phyloP scores from a whole-genome alignment of 1,140 invertebrate species.

The Drosophila saltans region DNA sequence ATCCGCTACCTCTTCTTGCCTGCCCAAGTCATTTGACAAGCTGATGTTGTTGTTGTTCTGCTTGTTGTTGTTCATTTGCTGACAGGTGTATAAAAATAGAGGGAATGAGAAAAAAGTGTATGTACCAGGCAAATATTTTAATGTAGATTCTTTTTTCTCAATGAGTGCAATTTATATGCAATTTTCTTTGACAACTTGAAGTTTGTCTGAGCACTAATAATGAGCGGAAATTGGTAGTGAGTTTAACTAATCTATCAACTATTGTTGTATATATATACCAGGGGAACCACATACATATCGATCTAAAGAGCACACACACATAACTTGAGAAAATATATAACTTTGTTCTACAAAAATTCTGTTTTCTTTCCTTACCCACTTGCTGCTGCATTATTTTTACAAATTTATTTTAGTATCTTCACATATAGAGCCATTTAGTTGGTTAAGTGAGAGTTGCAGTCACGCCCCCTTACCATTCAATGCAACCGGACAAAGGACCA shows the following conservation, averaged over 20 bases:
- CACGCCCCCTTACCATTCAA: not conserved
- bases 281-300: not conserved
- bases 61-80: slow-evolving; percentile 48
- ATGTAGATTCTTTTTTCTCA: slow-evolving; percentile 56
- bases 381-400: slow-evolving; percentile 5
- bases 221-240: not conserved
- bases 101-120: slow-evolving; percentile 48
- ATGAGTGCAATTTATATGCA: slow-evolving; percentile 78
- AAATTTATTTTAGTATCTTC: slow-evolving; percentile 46
- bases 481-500: slow-evolving; percentile 5
- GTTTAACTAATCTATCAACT: not conserved
- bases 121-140: slow-evolving; percentile 60
- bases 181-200: slow-evolving; percentile 43
- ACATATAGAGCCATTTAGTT: slow-evolving; percentile 58
- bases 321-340: not conserved
- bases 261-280: not conserved
- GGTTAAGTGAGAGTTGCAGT: slow-evolving; percentile 47
- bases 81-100: slow-evolving; percentile 8
- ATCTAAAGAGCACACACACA: not conserved
- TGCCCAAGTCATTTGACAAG: slow-evolving; percentile 63
- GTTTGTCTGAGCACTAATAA: slow-evolving; percentile 2
- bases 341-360: not conserved
- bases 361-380: not conserved
- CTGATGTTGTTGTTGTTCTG: slow-evolving; percentile 35
- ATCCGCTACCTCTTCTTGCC: slow-evolving; percentile 9